Conservation (phyloP, 2,888 invertebrate species). For the Synergus itoensis region DNA sequence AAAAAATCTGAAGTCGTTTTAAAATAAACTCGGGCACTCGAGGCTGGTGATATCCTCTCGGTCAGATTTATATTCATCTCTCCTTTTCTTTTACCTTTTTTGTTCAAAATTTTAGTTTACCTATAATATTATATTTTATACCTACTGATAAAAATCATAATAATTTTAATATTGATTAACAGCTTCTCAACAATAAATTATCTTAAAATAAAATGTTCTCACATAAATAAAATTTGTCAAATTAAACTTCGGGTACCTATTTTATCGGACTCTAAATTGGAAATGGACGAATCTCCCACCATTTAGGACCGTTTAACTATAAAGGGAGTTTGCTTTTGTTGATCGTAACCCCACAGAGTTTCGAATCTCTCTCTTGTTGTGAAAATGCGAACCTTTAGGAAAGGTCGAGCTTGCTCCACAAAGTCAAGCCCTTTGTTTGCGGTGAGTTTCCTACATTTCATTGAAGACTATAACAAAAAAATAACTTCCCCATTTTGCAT, state of each 20-base stretch:
- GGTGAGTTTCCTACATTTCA: conserved; percentile 22
- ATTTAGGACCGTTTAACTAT: conserved; percentile 25
- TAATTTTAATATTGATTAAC: background rate
- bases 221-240: background rate
- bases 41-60: background rate
- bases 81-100: background rate
- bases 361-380: conserved; percentile 9
- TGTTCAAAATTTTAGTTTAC: background rate
- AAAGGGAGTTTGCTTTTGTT: conserved; percentile 17
- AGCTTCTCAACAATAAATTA: background rate
- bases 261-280: background rate
- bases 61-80: conserved; percentile 5
- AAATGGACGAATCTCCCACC: conserved; percentile 17
- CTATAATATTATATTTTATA: background rate
- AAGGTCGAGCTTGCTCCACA: conserved; percentile 28
- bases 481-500: conserved; percentile 37
- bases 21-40: conserved; percentile 22
- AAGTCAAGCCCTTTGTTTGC: conserved; percentile 33
- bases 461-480: conserved; percentile 27
- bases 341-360: conserved; percentile 16
- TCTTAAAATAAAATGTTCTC: background rate
- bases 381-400: conserved; percentile 14
- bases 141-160: background rate
- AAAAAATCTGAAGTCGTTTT: conserved; percentile 22
- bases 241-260: background rate